A percentile compares a stretch with the other conserved stretches of the same genome.
phyloP scores from a whole-genome alignment of 2,888 invertebrate species.

The Galerucella calmariensis region DNA sequence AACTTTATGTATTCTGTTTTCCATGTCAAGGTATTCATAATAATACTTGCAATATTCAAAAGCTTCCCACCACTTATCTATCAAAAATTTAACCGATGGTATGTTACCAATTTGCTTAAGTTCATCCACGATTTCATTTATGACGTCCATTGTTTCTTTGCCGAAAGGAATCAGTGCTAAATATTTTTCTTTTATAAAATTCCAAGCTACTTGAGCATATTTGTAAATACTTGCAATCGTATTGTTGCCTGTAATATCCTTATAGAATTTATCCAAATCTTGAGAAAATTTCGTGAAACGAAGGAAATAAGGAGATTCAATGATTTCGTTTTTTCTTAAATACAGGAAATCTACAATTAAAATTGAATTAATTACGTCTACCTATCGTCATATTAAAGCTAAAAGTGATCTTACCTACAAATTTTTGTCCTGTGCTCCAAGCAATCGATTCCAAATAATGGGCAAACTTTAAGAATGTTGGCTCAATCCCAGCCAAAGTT shows the following conservation, averaged over 20 bases:
- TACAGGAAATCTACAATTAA: constrained; percentile 77
- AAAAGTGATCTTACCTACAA: constrained; percentile 67
- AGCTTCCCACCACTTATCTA: constrained; percentile 71
- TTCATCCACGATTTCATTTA: constrained; percentile 72
- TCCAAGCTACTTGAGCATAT: constrained; percentile 75
- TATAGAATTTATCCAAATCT: constrained; percentile 82
- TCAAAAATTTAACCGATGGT: constrained; percentile 70
- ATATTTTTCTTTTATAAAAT: constrained; percentile 75
- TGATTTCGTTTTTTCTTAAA: constrained; percentile 80
- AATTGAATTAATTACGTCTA: background rate
- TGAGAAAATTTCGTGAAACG: constrained; percentile 83
- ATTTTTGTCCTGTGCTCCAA: constrained; percentile 79
- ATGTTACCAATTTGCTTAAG: constrained; percentile 72
- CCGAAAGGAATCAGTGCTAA: constrained; percentile 76
- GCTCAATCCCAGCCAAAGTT: constrained; percentile 79
- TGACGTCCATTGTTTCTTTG: constrained; percentile 72
- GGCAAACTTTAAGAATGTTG: constrained; percentile 79
- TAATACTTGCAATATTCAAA: constrained; percentile 76
- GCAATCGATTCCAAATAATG: constrained; percentile 81
- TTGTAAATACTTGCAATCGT: constrained; percentile 82
- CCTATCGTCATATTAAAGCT: background rate
- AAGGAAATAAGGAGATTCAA: constrained; percentile 84
- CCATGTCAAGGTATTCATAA: constrained; percentile 81
- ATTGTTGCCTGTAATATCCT: constrained; percentile 81
- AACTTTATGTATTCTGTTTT: constrained; percentile 73